A percentile compares a stretch with the other conserved stretches of the same genome.
Evolutionary conservation across 2,797 vertebrate genomes (phyloP).

Genomic region (Pempheris klunzingeri): DNA sequence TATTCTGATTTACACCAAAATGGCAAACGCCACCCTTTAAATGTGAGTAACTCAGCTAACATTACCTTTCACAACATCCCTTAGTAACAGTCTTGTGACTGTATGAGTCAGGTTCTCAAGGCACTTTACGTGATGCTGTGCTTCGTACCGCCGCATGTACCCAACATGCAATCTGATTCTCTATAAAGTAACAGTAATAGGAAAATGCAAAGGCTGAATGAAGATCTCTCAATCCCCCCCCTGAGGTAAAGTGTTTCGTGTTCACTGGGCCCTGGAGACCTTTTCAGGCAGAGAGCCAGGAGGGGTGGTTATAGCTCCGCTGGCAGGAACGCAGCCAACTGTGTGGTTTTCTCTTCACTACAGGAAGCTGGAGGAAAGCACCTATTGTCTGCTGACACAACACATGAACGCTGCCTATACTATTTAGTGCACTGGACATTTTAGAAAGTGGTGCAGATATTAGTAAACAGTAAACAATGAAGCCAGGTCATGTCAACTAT

Average conservation of each 20-base stretch:
- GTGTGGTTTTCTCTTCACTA: conserved; percentile 76
- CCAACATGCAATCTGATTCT: conserved; percentile 35
- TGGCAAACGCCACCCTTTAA: neutral
- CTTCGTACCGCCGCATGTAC: neutral
- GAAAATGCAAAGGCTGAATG: conserved; percentile 44
- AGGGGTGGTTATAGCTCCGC: conserved; percentile 50
- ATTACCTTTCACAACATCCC: neutral
- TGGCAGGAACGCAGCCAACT: conserved; percentile 63
- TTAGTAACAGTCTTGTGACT: conserved; percentile 24
- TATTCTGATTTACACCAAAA: neutral
- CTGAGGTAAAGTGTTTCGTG: conserved; percentile 48
- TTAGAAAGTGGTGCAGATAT: conserved; percentile 64
- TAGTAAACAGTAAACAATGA: conserved; percentile 24
- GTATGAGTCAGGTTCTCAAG: conserved; percentile 40
- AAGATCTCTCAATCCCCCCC: conserved; percentile 49
- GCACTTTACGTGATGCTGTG: conserved; percentile 16
- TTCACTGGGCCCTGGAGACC: conserved; percentile 65
- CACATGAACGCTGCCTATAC: conserved; percentile 51
- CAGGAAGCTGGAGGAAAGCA: conserved; percentile 75
- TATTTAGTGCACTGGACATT: conserved; percentile 51
- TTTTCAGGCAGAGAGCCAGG: conserved; percentile 71
- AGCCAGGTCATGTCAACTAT: neutral
- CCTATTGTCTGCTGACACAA: conserved; percentile 79
- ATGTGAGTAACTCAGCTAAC: neutral
- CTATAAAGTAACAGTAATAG: conserved; percentile 41